phyloP scores from a whole-genome alignment of 2,797 vertebrate species.

The Taenioides sp. region DNA sequence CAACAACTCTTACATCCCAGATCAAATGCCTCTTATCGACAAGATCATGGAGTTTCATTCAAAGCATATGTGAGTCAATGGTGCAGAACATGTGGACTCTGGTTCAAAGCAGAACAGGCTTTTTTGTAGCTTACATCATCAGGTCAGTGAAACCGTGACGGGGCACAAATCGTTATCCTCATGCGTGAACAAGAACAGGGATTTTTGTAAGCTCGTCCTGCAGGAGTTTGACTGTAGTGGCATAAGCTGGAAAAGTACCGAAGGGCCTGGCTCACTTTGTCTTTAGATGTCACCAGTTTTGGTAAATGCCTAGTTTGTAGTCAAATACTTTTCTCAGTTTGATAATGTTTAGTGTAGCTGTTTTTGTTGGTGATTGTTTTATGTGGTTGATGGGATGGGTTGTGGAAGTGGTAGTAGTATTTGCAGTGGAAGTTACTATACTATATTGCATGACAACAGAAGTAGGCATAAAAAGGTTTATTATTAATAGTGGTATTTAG shows the following conservation, averaged over 20 bases:
- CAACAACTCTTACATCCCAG: conserved; percentile 95
- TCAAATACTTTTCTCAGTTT: background rate
- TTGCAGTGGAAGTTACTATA: no score
- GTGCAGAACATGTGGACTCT: background rate
- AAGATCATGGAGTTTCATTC: conserved; percentile 95
- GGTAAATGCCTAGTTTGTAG: background rate
- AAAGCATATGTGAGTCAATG: conserved; percentile 86
- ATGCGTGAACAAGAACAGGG: conserved; percentile 44
- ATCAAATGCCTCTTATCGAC: conserved; percentile 94
- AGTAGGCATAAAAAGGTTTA: no score
- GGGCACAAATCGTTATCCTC: conserved; percentile 31
- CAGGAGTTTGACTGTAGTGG: conserved; percentile 47
- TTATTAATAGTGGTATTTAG: no score
- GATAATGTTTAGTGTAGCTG: background rate
- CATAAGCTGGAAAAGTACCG: conserved; percentile 45
- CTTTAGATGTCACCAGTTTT: background rate
- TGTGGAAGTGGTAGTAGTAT: background rate
- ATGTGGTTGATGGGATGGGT: no score
- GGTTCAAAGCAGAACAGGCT: conserved; percentile 11
- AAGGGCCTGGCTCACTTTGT: conserved; percentile 42
- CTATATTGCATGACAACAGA: no score
- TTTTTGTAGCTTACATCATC: conserved; percentile 16
- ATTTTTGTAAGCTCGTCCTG: conserved; percentile 43
- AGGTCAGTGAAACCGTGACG: conserved; percentile 20
- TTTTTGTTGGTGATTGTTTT: background rate